Evolutionary conservation across 92 coral and sea anemone genomes (phyloP).

Genomic region (Nematostella vectensis): DNA sequence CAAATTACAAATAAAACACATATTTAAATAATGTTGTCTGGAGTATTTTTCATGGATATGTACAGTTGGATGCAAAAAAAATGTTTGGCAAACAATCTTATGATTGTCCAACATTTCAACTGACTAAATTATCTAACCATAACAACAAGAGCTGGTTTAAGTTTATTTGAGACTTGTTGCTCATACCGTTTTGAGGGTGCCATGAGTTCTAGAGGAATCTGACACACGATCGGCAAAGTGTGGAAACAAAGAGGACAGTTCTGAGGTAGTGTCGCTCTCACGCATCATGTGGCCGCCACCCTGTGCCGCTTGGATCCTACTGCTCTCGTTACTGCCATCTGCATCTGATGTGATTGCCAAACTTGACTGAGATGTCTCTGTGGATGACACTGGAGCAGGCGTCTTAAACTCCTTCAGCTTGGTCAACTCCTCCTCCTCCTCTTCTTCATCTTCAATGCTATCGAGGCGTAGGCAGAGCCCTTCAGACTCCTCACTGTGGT

Average conservation of each 20-base stretch:
- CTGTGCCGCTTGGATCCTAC: constrained; percentile 69
- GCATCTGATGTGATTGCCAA: constrained; percentile 35
- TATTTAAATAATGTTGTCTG: no score
- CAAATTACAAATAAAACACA: no score
- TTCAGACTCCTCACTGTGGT: constrained; percentile 21
- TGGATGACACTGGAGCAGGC: constrained; percentile 6
- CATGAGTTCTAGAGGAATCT: no score
- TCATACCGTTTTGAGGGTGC: no score
- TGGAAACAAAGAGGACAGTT: constrained; percentile 44
- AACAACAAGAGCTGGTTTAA: no score
- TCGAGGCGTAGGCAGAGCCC: constrained; percentile 76
- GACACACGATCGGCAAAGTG: no score
- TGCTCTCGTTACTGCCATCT: constrained; percentile 77
- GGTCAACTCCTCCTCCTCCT: constrained; percentile 10
- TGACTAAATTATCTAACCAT: no score
- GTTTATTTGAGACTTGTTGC: no score
- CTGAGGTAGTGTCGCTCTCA: constrained; percentile 35
- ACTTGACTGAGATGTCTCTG: constrained; percentile 52
- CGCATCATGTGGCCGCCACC: constrained; percentile 19
- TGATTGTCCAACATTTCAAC: no score
- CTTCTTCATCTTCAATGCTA: constrained; percentile 67
- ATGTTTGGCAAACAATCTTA: no score
- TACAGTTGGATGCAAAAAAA: no score
- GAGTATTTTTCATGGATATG: no score
- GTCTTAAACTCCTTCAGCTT: constrained; percentile 19